Conservation (phyloP, 2,797 vertebrate genomes). For the Poecilia gillii region DNA sequence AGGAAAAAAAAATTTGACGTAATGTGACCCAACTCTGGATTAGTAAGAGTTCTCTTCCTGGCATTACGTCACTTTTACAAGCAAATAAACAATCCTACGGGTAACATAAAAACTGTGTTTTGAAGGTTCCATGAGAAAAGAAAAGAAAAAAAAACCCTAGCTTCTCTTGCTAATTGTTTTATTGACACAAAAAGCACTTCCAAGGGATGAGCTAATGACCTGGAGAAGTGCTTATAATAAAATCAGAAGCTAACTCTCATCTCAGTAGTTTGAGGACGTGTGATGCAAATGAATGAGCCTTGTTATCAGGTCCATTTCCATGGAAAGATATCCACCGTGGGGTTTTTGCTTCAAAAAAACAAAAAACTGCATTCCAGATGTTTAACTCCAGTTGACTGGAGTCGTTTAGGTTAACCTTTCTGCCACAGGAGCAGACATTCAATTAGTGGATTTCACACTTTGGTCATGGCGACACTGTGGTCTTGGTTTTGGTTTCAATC, state of each 20-base stretch:
- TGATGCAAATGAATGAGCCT: conserved; percentile 44
- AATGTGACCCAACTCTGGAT: conserved; percentile 75
- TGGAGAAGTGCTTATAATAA: conserved; percentile 17
- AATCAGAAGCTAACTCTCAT: conserved; percentile 45
- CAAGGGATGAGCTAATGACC: conserved; percentile 20
- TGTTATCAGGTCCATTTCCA: conserved; percentile 51
- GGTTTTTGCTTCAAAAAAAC: conserved; percentile 20
- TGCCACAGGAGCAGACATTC: conserved; percentile 65
- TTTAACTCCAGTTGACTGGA: conserved; percentile 45
- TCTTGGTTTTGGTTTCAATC: conserved; percentile 54
- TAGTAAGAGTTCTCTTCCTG: conserved; percentile 44
- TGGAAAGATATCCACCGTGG: conserved; percentile 32
- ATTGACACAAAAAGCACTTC: conserved; percentile 15
- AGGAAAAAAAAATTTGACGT: conserved; percentile 60
- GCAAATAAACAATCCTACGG: conserved; percentile 52
- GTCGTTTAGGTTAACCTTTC: conserved; percentile 67
- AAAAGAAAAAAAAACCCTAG: conserved; percentile 20
- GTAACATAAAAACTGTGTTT: conserved; percentile 39
- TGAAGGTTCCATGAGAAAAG: conserved; percentile 43
- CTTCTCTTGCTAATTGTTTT: conserved; percentile 55
- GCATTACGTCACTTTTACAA: conserved; percentile 63
- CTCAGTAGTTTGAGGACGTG: conserved; percentile 33
- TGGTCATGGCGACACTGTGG: conserved; percentile 41
- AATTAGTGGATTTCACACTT: conserved; percentile 74
- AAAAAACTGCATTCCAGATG: conserved; percentile 74